Percentiles rank a stretch among this genome's conserved stretches.
These are phyloP conservation scores for Sycobia sp. DNA, from an alignment of 1,140 invertebrate species.

Conservation along the genomic window DNA sequence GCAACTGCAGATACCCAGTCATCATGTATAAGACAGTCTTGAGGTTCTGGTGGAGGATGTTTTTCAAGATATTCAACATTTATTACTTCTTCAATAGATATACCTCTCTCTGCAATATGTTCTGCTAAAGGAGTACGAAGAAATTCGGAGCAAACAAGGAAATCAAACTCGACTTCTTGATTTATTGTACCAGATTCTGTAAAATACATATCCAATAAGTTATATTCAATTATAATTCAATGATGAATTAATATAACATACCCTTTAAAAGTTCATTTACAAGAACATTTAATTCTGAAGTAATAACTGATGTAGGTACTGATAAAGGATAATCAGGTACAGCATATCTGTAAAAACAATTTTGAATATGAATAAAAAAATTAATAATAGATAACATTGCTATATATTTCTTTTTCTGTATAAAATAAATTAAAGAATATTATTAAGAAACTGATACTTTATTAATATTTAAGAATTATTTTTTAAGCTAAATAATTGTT, in stretches of 20 bases:
- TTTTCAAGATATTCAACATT: conserved; percentile 90
- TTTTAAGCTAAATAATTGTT: no score
- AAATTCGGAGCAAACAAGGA: conserved; percentile 82
- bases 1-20: conserved; percentile 93
- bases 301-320: conserved; percentile 72
- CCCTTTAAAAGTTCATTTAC: conserved; percentile 81
- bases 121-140: conserved; percentile 72
- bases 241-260: conserved; percentile 43
- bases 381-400: no score
- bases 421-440: background rate
- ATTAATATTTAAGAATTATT: background rate
- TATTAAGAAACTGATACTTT: background rate
- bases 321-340: conserved; percentile 84
- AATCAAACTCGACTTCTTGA: conserved; percentile 82
- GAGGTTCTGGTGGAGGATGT: conserved; percentile 84
- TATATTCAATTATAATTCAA: conserved; percentile 16
- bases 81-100: conserved; percentile 78
- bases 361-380: no score
- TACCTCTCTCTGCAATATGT: conserved; percentile 70
- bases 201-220: conserved; percentile 34
- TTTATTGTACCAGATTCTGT: conserved; percentile 51
- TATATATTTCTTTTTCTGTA: no score
- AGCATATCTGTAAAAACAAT: conserved; percentile 74
- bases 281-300: conserved; percentile 76
- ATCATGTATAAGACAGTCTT: conserved; percentile 90